Evolutionary conservation across 2,797 vertebrate species (phyloP).

Genomic region (Sebastes itinus): DNA sequence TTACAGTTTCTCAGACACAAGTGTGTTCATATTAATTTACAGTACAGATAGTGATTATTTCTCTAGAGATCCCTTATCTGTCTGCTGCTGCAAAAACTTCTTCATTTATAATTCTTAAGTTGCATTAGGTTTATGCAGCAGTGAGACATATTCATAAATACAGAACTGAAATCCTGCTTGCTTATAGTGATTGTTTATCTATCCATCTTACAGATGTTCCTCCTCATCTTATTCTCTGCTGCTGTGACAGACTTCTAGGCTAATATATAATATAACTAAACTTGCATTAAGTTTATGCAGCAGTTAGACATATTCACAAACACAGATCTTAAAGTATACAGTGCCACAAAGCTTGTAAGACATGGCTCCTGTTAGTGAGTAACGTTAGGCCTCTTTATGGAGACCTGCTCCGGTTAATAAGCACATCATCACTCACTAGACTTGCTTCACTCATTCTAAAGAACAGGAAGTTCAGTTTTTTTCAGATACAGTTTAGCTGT

Average conservation of each 20-base stretch:
- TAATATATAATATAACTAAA: not conserved
- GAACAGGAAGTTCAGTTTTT: not conserved
- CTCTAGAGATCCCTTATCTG: too few species aligned
- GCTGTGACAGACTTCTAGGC: not conserved
- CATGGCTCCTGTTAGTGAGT: not conserved
- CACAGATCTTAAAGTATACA: not conserved
- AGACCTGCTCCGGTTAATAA: not conserved
- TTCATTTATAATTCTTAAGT: not conserved
- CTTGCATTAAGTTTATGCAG: not conserved
- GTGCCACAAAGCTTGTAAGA: not conserved
- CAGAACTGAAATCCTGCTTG: not conserved
- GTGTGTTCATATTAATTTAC: not conserved
- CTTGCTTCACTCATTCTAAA: not conserved
- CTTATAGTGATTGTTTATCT: not conserved
- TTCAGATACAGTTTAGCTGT: not conserved
- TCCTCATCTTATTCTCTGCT: not conserved
- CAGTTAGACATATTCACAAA: not conserved
- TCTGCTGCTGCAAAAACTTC: not conserved
- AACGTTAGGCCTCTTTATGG: conserved; percentile 57
- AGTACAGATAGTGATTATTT: not conserved
- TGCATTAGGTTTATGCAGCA: not conserved
- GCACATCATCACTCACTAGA: not conserved
- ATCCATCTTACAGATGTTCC: not conserved
- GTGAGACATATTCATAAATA: not conserved
- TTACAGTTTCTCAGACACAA: not conserved